Conservation (phyloP, 2,113 vertebrate genomes). For the Tapirus terrestris region DNA sequence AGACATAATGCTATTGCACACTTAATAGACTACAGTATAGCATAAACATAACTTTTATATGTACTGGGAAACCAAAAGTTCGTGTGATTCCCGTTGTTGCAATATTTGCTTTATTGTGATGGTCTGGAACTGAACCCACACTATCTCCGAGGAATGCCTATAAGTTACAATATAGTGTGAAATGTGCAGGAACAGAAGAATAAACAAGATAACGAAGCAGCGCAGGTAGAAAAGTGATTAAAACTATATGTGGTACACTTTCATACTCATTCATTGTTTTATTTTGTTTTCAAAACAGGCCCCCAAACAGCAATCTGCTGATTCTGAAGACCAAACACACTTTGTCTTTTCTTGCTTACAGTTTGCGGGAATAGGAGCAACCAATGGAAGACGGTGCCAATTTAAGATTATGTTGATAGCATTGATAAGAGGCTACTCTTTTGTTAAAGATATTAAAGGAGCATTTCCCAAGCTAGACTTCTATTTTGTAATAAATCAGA, state of each 20-base stretch:
- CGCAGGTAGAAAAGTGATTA: not conserved
- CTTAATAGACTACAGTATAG: too few species aligned
- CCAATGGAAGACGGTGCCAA: not conserved
- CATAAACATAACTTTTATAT: too few species aligned
- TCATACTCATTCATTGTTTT: not conserved
- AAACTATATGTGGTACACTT: not conserved
- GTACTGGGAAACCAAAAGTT: too few species aligned
- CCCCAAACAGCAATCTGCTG: not conserved
- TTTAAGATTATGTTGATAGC: not conserved
- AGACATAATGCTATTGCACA: too few species aligned
- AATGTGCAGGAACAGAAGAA: not conserved
- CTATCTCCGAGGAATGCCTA: too few species aligned
- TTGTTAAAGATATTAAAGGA: not conserved
- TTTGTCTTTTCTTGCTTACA: not conserved
- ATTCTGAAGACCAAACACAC: not conserved
- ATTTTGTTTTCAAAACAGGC: slow-evolving; percentile 35
- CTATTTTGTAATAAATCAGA: not conserved
- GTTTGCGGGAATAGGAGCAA: not conserved
- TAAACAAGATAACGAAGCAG: not conserved
- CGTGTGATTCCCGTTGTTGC: too few species aligned
- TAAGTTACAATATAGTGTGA: not conserved
- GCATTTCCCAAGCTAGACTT: not conserved
- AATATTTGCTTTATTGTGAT: too few species aligned
- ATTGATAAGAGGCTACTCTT: not conserved
- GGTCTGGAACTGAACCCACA: too few species aligned